A percentile compares a stretch with the other conserved stretches of the same genome.
Conservation (phyloP, 2,113 vertebrate species). For the Thoracochromis brauschi region DNA sequence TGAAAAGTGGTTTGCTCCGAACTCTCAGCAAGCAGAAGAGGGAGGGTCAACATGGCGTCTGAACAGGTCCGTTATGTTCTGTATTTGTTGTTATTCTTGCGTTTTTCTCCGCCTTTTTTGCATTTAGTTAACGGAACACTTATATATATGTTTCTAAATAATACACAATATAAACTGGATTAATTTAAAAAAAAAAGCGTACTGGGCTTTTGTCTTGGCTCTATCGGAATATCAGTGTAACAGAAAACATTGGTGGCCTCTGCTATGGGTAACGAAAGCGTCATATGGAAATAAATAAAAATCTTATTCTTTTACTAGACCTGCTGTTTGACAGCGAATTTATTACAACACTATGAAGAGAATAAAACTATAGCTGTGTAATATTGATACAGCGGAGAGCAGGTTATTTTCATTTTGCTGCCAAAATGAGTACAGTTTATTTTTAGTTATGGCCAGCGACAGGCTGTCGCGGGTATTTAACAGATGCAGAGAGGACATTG, state of each 20-base stretch:
- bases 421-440: constrained; percentile 52
- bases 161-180: background rate
- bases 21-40: constrained; percentile 34
- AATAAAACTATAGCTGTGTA: background rate
- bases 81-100: constrained; percentile 4
- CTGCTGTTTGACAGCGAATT: background rate
- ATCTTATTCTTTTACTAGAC: background rate
- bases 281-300: background rate
- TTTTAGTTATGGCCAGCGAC: constrained; percentile 63
- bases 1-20: constrained; percentile 41
- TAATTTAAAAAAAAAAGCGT: fast-evolving
- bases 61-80: constrained; percentile 72
- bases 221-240: background rate
- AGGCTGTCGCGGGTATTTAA: constrained; percentile 23
- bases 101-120: background rate
- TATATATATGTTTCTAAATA: fast-evolving
- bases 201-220: background rate
- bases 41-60: constrained; percentile 77
- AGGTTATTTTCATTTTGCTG: background rate
- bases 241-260: background rate
- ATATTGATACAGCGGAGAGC: background rate
- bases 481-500: background rate
- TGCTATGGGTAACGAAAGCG: background rate
- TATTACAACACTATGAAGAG: background rate
- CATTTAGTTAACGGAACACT: fast-evolving